These are phyloP conservation scores for Microcebus jonahi DNA, from an alignment of 2,113 vertebrate genomes.

Conservation along the genomic window DNA sequence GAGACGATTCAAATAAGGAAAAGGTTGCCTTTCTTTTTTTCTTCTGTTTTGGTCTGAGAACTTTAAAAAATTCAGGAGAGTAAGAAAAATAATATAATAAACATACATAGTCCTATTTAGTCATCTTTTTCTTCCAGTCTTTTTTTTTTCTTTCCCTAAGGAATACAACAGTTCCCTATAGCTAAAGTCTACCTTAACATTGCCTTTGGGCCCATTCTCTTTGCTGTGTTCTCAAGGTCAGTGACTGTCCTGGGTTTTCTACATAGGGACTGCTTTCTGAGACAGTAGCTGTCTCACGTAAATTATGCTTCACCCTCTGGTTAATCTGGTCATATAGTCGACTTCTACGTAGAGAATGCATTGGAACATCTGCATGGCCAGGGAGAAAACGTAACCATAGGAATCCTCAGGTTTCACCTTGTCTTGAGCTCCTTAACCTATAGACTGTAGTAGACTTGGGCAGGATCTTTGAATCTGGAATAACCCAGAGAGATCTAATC, in stretches of 20 bases:
- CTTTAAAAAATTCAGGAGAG: background rate
- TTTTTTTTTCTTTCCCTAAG: background rate
- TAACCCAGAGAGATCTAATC: background rate
- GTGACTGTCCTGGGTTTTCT: background rate
- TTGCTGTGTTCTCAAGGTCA: background rate
- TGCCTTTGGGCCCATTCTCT: background rate
- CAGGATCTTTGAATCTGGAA: background rate
- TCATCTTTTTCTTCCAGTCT: background rate
- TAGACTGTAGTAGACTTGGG: background rate
- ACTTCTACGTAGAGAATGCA: background rate
- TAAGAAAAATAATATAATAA: background rate
- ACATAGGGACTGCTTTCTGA: background rate
- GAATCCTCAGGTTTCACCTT: background rate
- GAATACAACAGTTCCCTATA: background rate
- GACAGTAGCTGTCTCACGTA: fast-evolving
- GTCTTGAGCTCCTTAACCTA: background rate
- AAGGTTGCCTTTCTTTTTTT: background rate
- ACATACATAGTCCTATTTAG: background rate
- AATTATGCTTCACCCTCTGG: background rate
- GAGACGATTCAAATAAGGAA: background rate
- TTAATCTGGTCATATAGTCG: background rate
- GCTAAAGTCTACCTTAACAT: background rate
- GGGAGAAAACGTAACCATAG: background rate
- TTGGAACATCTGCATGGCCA: background rate
- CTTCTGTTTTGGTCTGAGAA: background rate